These are phyloP conservation scores for Carettochelys insculpta DNA, from an alignment of 2,113 vertebrate species.

Conservation along the genomic window DNA sequence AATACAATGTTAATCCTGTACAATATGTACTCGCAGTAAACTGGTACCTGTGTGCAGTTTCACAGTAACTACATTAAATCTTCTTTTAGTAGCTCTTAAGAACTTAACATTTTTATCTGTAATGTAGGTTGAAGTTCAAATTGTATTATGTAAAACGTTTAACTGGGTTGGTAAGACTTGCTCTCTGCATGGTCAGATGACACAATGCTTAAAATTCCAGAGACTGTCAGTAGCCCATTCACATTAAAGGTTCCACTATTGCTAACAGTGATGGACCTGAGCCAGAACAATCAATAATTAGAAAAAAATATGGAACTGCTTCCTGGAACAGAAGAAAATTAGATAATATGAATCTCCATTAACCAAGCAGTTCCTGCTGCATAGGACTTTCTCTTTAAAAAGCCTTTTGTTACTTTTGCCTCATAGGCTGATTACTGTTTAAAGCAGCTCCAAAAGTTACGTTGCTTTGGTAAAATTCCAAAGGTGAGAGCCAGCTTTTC, in stretches of 20 bases:
- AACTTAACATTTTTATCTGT: neutral
- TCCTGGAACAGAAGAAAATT: neutral
- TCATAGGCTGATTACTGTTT: neutral
- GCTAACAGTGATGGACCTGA: conserved; percentile 20
- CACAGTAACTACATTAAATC: neutral
- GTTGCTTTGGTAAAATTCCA: neutral
- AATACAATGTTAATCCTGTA: conserved; percentile 42
- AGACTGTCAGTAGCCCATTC: conserved; percentile 6
- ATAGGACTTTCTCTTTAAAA: conserved; percentile 13
- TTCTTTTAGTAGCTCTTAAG: neutral
- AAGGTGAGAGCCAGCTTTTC: neutral
- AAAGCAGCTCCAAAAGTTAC: conserved; percentile 4
- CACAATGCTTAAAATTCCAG: neutral
- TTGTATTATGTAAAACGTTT: neutral
- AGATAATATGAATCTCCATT: conserved; percentile 16
- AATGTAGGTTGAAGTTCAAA: neutral
- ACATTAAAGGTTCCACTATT: neutral
- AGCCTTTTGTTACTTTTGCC: neutral
- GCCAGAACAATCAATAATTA: neutral
- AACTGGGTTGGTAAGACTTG: conserved; percentile 1
- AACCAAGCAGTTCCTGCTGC: conserved; percentile 15
- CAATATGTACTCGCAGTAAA: neutral
- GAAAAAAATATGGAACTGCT: conserved; percentile 17
- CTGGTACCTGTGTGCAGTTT: neutral
- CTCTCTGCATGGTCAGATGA: neutral